phyloP scores from a whole-genome alignment of 1,140 invertebrate species.

The Heliconius nattereri region DNA sequence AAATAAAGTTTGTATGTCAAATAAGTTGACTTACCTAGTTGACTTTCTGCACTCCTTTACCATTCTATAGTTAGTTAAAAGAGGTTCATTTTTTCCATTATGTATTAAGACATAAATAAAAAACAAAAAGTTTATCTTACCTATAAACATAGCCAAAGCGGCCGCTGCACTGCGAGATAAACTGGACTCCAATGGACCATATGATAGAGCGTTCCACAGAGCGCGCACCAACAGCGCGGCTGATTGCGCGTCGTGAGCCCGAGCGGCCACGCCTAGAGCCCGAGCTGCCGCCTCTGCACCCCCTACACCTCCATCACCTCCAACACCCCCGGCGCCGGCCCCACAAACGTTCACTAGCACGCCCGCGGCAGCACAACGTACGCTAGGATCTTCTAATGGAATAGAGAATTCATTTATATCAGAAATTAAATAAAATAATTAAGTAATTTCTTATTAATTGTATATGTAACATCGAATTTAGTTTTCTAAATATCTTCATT shows the following conservation, averaged over 20 bases:
- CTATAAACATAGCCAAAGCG: constrained; percentile 59
- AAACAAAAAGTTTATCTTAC: constrained; percentile 30
- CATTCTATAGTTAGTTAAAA: no score
- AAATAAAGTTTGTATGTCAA: no score
- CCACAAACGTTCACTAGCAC: constrained; percentile 70
- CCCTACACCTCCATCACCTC: background rate
- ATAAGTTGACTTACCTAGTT: no score
- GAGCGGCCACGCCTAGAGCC: constrained; percentile 50
- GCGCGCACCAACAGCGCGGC: constrained; percentile 66
- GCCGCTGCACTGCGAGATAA: constrained; percentile 47
- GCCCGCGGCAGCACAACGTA: constrained; percentile 67
- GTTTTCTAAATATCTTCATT: no score
- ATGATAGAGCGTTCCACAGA: constrained; percentile 69
- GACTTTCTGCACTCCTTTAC: no score
- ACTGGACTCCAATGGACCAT: constrained; percentile 44
- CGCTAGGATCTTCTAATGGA: constrained; percentile 51
- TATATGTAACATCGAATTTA: no score
- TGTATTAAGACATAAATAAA: background rate
- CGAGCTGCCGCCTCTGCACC: constrained; percentile 45
- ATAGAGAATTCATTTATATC: no score
- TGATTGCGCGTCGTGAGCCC: constrained; percentile 46
- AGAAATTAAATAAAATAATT: no score
- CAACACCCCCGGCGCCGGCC: constrained; percentile 39
- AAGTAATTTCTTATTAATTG: no score
- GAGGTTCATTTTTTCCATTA: no score